These are phyloP conservation scores for Caracal caracal DNA, from an alignment of 2,113 vertebrate species.

Conservation along the genomic window DNA sequence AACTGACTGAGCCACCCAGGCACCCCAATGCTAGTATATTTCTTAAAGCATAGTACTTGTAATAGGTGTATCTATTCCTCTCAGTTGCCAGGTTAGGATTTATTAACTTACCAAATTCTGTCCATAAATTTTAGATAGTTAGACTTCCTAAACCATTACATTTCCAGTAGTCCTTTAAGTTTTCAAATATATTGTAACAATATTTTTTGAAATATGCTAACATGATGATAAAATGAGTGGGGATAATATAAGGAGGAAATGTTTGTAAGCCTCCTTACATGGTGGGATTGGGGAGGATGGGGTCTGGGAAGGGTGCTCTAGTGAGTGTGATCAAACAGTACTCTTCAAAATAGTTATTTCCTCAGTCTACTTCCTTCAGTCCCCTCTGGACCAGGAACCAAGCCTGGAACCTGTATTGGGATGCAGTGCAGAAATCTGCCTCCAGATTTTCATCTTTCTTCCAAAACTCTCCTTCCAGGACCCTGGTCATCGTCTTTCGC, in stretches of 20 bases:
- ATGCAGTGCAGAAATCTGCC: background rate
- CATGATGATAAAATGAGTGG: background rate
- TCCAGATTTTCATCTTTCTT: background rate
- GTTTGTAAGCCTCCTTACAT: background rate
- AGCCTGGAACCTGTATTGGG: fast-evolving
- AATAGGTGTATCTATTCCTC: background rate
- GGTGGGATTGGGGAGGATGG: too few relatives aligned
- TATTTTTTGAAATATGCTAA: background rate
- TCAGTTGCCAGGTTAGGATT: background rate
- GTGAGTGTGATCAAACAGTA: fast-evolving
- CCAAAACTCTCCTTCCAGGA: background rate
- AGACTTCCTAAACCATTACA: background rate
- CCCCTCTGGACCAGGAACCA: background rate
- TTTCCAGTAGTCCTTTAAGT: background rate
- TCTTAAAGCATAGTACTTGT: background rate
- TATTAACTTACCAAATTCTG: background rate
- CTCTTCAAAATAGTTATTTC: background rate
- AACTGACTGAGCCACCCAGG: too few relatives aligned
- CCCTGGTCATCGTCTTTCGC: background rate
- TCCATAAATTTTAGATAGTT: background rate
- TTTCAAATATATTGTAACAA: background rate
- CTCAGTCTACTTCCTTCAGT: background rate
- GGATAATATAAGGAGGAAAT: background rate
- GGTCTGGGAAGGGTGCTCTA: background rate
- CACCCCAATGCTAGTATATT: background rate